Conservation (phyloP, 2,113 vertebrate species). For the Rhagologus leucostigma region DNA sequence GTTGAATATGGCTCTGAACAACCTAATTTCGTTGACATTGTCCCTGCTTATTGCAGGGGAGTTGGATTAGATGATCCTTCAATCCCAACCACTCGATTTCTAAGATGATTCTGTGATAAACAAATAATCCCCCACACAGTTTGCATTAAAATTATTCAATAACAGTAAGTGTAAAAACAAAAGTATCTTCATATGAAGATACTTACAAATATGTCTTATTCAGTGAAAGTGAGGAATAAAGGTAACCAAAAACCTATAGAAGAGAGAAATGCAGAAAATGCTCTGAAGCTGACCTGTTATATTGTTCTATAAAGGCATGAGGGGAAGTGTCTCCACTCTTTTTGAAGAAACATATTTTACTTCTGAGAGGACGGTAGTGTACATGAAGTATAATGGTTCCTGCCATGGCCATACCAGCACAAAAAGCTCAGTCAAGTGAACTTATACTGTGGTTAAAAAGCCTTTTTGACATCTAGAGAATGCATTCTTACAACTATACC, state of each 20-base stretch:
- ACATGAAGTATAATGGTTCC: not conserved
- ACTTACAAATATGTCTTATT: not conserved
- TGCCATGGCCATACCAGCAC: not conserved
- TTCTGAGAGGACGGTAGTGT: not conserved
- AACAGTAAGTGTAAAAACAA: not conserved
- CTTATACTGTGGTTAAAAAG: not conserved
- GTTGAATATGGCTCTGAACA: not conserved
- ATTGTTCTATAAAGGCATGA: not conserved
- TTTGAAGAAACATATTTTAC: not conserved
- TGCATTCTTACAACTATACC: not conserved
- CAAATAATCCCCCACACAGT: not conserved
- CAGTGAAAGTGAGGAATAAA: not conserved
- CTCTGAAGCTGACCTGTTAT: not conserved
- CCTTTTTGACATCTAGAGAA: not conserved
- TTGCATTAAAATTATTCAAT: not conserved
- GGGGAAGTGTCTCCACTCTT: not conserved
- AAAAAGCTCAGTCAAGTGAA: not conserved
- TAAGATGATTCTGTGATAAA: not conserved
- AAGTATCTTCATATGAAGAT: not conserved
- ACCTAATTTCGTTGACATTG: not conserved
- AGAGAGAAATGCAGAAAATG: not conserved
- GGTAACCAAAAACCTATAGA: not conserved
- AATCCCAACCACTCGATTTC: not conserved
- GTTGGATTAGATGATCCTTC: not conserved
- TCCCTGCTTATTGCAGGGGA: accelerated